phyloP scores from a whole-genome alignment of 2,113 vertebrate genomes.

The Falcunculus frontatus region DNA sequence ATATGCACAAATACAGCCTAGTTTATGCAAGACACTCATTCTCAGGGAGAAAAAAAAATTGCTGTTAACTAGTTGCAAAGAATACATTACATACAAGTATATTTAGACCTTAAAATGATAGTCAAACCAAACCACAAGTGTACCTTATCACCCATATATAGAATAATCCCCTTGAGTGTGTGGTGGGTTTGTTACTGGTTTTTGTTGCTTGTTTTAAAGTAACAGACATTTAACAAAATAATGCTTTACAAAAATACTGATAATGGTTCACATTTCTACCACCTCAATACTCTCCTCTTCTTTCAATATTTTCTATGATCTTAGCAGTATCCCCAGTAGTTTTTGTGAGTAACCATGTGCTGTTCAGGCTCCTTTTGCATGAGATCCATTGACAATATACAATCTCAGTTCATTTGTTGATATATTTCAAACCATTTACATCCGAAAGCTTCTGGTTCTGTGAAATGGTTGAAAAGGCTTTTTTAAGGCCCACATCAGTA shows the following conservation, averaged over 20 bases:
- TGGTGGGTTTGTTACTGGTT: neutral
- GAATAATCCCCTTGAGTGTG: neutral
- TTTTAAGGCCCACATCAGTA: conserved; percentile 78
- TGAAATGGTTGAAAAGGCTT: conserved; percentile 86
- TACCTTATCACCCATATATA: neutral
- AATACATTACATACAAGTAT: neutral
- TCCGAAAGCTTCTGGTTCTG: conserved; percentile 85
- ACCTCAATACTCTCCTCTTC: neutral
- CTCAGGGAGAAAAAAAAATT: neutral
- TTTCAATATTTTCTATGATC: neutral
- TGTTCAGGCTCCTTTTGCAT: neutral
- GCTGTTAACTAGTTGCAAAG: neutral
- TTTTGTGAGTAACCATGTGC: neutral
- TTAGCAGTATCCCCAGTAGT: neutral
- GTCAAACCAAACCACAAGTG: neutral
- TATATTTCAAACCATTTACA: conserved; percentile 50
- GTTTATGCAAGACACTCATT: neutral
- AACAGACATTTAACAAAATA: neutral
- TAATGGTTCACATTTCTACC: conserved; percentile 18
- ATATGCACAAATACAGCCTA: neutral
- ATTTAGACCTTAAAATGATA: neutral
- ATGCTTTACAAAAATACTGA: conserved; percentile 64
- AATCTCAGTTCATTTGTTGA: neutral
- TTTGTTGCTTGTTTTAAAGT: neutral
- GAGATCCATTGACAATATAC: neutral